Evolutionary conservation across 2,113 vertebrate genomes (phyloP).

Genomic region (Xiphorhynchus elegans): DNA sequence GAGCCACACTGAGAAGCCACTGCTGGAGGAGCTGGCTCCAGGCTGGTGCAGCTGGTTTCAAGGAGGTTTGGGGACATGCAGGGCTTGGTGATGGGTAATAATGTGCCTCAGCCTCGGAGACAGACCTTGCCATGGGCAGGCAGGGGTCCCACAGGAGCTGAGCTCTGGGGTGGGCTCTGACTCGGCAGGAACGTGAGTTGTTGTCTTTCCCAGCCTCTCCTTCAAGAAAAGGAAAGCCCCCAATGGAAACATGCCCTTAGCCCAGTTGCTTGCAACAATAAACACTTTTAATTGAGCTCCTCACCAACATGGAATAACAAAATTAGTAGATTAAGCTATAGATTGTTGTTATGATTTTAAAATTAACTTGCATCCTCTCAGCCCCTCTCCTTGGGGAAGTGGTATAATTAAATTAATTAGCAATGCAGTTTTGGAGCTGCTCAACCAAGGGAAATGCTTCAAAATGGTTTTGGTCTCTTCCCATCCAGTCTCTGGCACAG

Average conservation of each 20-base stretch:
- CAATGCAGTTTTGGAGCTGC: not conserved
- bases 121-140: not conserved
- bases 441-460: not conserved
- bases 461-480: not conserved
- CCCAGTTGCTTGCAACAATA: not conserved
- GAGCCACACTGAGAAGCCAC: not conserved
- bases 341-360: not conserved
- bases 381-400: not conserved
- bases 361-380: conserved; percentile 2
- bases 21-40: not conserved
- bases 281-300: not conserved
- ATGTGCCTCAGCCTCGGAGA: not conserved
- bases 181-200: not conserved
- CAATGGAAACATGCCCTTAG: not conserved
- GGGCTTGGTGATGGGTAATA: not conserved
- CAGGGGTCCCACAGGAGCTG: not conserved
- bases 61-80: not conserved
- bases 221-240: not conserved
- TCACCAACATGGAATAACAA: not conserved
- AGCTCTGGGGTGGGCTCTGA: not conserved
- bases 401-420: conserved; percentile 35
- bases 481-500: not conserved
- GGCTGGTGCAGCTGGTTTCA: not conserved
- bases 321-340: not conserved
- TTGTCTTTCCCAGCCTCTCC: not conserved